Base-by-base conservation (phyloP, 1,140 invertebrate species). In the Trissolcus basalis region DNA sequence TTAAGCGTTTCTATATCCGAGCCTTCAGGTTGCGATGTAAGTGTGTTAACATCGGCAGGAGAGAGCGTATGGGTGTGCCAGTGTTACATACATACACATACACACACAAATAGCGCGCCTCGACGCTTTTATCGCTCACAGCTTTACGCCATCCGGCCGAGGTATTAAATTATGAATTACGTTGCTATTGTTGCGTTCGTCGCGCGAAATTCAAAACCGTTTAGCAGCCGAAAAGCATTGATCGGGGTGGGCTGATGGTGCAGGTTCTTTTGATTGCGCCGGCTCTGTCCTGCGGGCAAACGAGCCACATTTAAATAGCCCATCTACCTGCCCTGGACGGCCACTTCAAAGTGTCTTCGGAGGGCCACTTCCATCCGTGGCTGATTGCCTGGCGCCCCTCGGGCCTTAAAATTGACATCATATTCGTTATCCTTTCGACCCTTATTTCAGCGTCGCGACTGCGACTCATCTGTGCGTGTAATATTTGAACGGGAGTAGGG, bases 1-100 rank as follows among this genome's bases (percentile, higher is more conserved):
- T 88, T 86, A 87, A 85, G 86, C 86, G 81, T 86, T 87, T 87
- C 86, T 84, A 85, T 87, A 87, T 87, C 82, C 83, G 82, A 83
- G 78, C 79, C 80, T 86, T 84, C 61, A 81, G 77, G 79, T 80
- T 83, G 75, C 77, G 19, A 27, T 83, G 82, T 80, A 79, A 84
- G 68, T 69, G 64, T 64, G 64, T 73, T 77, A 71, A 67, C 67
- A 65, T 63, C 41, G 50, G 51, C 50, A 50, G 32, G 10, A 7
- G 8, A 13, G 58, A 35, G 55, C 55, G 48, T 61, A 43, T 47
- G 51, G 48, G 43, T 15, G 60, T 11, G 41, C 35, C 6, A 51
- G 10, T 64, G 59, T n/a, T n/a, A n/a, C n/a, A n/a, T n/a, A n/a
- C n/a, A n/a, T n/a, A n/a, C 63, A 55, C 54, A 36, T 43, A 67